These are phyloP conservation scores for Drosophila pectinifera DNA, from an alignment of 1,140 invertebrate genomes.

Conservation along the genomic window DNA sequence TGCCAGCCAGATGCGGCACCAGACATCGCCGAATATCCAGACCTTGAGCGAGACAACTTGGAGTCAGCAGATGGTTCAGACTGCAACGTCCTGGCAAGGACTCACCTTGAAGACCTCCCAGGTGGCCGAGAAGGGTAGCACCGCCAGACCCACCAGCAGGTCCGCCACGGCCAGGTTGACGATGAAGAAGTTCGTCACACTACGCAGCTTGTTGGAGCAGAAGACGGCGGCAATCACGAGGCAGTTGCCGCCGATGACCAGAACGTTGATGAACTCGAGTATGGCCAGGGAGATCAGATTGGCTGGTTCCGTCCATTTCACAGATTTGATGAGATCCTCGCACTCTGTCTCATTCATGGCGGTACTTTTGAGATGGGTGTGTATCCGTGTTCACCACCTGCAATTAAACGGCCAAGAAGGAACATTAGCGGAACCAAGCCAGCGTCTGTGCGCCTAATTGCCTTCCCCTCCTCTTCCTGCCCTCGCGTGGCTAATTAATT, in stretches of 20 bases:
- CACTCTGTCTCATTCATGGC: slow-evolving; percentile 91
- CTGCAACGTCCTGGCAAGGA: too few species aligned
- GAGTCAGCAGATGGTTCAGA: too few species aligned
- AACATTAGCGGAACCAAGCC: slow-evolving; percentile 8
- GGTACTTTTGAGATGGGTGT: slow-evolving; percentile 78
- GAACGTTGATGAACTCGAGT: slow-evolving; percentile 92
- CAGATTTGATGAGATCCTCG: slow-evolving; percentile 89
- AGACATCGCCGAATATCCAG: slow-evolving; percentile 96
- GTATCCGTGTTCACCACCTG: slow-evolving; percentile 80
- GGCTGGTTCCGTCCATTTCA: slow-evolving; percentile 91
- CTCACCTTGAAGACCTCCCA: slow-evolving; percentile 94
- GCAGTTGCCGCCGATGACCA: slow-evolving; percentile 95
- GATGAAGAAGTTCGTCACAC: slow-evolving; percentile 98
- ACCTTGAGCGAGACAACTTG: slow-evolving; percentile 86
- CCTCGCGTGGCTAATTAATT: slow-evolving; percentile 66
- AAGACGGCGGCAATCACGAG: slow-evolving; percentile 96
- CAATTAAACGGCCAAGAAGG: slow-evolving; percentile 21
- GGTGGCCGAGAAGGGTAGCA: slow-evolving; percentile 95
- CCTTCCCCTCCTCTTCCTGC: slow-evolving; percentile 14
- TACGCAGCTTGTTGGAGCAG: slow-evolving; percentile 93
- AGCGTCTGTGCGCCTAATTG: slow-evolving; percentile 35
- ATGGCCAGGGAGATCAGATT: slow-evolving; percentile 91
- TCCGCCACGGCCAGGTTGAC: slow-evolving; percentile 96
- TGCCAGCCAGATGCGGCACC: slow-evolving; percentile 96
- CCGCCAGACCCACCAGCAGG: slow-evolving; percentile 94